Percentiles rank a stretch among this genome's conserved stretches.
phyloP scores from a whole-genome alignment of 2,888 invertebrate genomes.

The Chaetogeoica ovagalla region DNA sequence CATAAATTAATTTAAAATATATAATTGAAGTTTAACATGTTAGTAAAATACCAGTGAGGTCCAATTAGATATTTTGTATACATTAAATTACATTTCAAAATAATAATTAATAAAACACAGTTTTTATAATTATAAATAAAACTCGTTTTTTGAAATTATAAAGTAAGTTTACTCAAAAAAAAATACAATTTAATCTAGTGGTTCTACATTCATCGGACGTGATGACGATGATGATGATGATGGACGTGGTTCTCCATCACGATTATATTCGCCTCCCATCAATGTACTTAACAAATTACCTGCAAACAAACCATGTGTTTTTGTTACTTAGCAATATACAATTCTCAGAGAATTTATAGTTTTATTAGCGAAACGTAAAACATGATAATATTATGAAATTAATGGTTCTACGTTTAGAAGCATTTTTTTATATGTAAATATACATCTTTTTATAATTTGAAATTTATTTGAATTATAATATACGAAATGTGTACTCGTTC shows the following conservation, averaged over 20 bases:
- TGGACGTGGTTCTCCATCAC: constrained; percentile 36
- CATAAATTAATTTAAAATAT: constrained; percentile 14
- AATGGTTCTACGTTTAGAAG: too few species aligned
- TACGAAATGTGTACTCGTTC: too few species aligned
- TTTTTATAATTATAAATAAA: constrained; percentile 14
- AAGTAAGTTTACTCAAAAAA: constrained; percentile 12
- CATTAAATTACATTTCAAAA: background rate
- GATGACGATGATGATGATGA: constrained; percentile 46
- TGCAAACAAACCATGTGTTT: constrained; percentile 8
- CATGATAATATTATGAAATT: too few species aligned
- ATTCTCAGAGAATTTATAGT: background rate
- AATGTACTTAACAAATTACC: constrained; percentile 44
- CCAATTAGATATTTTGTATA: background rate
- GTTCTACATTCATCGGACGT: constrained; percentile 43
- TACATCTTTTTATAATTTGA: too few species aligned
- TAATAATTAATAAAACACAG: constrained; percentile 10
- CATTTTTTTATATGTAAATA: too few species aligned
- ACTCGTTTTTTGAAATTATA: constrained; percentile 12
- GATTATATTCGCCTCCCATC: constrained; percentile 29
- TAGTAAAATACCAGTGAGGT: constrained; percentile 1
- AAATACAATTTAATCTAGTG: constrained; percentile 29
- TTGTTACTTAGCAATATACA: background rate
- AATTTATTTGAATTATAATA: too few species aligned
- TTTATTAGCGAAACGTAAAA: too few species aligned
- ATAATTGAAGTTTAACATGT: constrained; percentile 17